A percentile compares a stretch with the other conserved stretches of the same genome.
These are phyloP conservation scores for Argopecten irradians DNA, from an alignment of 1,140 invertebrate genomes.

Conservation along the genomic window DNA sequence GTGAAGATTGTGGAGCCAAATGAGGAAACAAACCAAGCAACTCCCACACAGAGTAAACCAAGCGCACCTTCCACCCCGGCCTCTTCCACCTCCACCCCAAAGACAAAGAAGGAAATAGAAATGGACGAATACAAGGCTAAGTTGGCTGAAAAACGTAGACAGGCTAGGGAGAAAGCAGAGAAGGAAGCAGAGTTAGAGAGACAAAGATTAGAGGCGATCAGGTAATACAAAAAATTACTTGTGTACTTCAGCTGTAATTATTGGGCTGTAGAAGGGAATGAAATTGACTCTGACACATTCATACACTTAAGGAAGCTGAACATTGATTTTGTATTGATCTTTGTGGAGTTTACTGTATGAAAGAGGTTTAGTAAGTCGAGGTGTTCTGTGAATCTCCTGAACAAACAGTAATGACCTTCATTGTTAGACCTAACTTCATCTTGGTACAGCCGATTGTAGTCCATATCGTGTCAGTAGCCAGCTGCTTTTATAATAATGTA, in stretches of 20 bases:
- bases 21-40: not conserved
- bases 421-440: too few relatives aligned
- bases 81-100: constrained; percentile 34
- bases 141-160: constrained; percentile 72
- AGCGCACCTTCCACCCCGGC: constrained; percentile 37
- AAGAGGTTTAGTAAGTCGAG: not conserved
- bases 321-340: not conserved
- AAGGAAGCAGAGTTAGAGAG: constrained; percentile 72
- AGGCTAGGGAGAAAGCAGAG: constrained; percentile 73
- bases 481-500: too few relatives aligned
- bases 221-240: constrained; percentile 52
- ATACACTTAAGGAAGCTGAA: not conserved
- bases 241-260: not conserved
- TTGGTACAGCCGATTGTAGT: too few relatives aligned
- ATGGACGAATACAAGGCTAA: constrained; percentile 74
- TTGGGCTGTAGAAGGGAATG: not conserved
- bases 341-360: not conserved
- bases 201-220: constrained; percentile 63
- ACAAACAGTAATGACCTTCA: too few relatives aligned
- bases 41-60: constrained; percentile 6
- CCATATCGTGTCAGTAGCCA: too few relatives aligned
- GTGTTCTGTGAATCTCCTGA: not conserved
- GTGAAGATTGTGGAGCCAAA: not conserved
- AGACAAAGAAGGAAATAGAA: constrained; percentile 59
- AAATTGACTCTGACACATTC: not conserved